A percentile compares a stretch with the other conserved stretches of the same genome.
Conservation (phyloP, 2,113 vertebrate genomes). For the Heterocephalus glaber region DNA sequence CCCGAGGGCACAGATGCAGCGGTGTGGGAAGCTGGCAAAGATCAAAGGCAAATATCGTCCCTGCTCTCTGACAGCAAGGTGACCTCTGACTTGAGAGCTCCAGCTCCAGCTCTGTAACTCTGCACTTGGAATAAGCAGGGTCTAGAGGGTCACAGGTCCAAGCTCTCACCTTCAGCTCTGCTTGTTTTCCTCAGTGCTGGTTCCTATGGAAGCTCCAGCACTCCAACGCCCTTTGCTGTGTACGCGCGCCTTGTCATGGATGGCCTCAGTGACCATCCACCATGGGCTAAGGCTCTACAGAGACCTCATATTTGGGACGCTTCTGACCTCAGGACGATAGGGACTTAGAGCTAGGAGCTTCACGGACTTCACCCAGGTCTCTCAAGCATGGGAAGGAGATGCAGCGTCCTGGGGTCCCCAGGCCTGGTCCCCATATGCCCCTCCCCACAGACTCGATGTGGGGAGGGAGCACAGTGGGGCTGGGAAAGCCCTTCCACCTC, state of each 20-base stretch:
- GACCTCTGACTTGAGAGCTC: too few species aligned
- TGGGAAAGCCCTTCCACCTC: neutral
- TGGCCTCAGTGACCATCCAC: accelerated
- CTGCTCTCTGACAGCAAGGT: neutral
- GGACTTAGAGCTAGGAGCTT: neutral
- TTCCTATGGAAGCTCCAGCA: neutral
- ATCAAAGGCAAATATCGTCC: neutral
- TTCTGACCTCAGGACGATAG: neutral
- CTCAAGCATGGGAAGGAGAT: neutral
- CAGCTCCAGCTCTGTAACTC: neutral
- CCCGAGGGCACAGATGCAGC: neutral
- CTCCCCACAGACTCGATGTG: accelerated
- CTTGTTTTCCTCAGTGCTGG: accelerated
- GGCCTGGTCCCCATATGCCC: neutral
- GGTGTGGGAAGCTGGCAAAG: too few species aligned
- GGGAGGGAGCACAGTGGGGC: neutral
- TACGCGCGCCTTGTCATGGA: too few species aligned
- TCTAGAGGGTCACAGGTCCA: accelerated
- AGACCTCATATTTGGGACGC: neutral
- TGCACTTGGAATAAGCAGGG: neutral
- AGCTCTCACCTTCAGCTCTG: neutral
- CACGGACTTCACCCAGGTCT: neutral
- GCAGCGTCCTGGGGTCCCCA: neutral
- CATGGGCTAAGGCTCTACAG: too few species aligned
- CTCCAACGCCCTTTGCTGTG: neutral